Conservation (phyloP, 2,888 invertebrate species). For the Cylloceria caligata region DNA sequence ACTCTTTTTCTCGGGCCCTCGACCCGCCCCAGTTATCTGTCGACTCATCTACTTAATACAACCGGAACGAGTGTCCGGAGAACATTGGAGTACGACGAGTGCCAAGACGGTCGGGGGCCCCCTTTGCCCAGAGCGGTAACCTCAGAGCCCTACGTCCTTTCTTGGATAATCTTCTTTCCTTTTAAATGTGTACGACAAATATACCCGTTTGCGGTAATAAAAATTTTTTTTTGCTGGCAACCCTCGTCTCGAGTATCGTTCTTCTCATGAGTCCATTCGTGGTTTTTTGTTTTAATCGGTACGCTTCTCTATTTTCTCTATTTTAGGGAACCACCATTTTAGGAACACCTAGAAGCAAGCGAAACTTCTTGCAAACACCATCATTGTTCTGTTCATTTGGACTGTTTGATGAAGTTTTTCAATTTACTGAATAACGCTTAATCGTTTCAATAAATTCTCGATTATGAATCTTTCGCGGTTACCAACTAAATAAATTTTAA, state of each 20-base stretch:
- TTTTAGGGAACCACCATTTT: neutral
- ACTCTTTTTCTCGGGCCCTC: constrained; percentile 64
- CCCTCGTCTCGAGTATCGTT: neutral
- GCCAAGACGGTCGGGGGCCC: constrained; percentile 40
- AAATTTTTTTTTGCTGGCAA: constrained; percentile 1
- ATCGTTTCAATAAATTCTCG: too few species aligned
- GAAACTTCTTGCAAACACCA: neutral
- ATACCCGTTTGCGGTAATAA: constrained; percentile 14
- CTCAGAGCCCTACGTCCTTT: constrained; percentile 2
- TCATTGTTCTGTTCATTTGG: neutral
- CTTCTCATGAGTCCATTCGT: neutral
- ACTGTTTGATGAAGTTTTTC: neutral
- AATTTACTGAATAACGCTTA: neutral
- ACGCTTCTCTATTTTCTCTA: neutral
- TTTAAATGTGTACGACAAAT: neutral
- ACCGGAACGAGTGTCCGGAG: constrained; percentile 48
- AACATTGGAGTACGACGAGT: constrained; percentile 44
- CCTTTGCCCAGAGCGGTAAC: constrained; percentile 31
- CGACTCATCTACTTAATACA: constrained; percentile 71
- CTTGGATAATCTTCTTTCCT: constrained; percentile 2
- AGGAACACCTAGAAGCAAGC: neutral
- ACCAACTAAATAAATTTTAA: too few species aligned
- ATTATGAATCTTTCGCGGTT: too few species aligned
- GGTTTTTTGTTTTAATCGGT: neutral
- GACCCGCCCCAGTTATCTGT: constrained; percentile 67